These are phyloP conservation scores for Crambe crambe DNA, from an alignment of 37 sponge, comb jelly and placozoan species.

Conservation along the genomic window DNA sequence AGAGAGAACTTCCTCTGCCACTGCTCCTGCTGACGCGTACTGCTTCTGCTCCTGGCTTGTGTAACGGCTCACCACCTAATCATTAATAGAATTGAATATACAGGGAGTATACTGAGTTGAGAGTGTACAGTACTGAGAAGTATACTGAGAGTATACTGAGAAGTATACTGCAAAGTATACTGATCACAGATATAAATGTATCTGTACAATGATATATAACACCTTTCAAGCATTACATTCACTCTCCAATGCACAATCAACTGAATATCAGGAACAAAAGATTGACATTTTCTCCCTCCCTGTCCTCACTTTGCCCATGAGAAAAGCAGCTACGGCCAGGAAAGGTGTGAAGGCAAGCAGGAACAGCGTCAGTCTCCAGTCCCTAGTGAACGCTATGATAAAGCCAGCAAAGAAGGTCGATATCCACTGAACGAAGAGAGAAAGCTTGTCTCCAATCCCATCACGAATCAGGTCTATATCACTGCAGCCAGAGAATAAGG, in stretches of 20 bases:
- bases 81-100: too few relatives aligned
- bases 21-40: constrained; percentile 85
- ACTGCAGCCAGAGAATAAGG: constrained; percentile 26
- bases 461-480: constrained; percentile 70
- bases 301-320: constrained; percentile 27
- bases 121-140: too few relatives aligned
- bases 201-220: too few relatives aligned
- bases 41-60: constrained; percentile 75
- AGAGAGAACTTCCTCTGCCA: constrained; percentile 92
- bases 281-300: too few relatives aligned
- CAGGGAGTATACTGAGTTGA: too few relatives aligned
- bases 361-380: constrained; percentile 62
- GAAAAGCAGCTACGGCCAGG: constrained; percentile 18
- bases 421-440: constrained; percentile 59
- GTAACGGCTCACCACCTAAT: too few relatives aligned
- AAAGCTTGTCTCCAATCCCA: constrained; percentile 76
- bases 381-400: constrained; percentile 52
- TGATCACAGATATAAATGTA: too few relatives aligned
- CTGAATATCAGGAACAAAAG: too few relatives aligned
- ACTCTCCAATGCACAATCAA: too few relatives aligned
- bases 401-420: constrained; percentile 64
- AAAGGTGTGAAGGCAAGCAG: constrained; percentile 58
- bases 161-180: too few relatives aligned
- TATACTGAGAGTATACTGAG: too few relatives aligned
- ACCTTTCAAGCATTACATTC: too few relatives aligned